phyloP scores from a whole-genome alignment of 2,888 invertebrate species.

The Drosophila cyrtoloma region DNA sequence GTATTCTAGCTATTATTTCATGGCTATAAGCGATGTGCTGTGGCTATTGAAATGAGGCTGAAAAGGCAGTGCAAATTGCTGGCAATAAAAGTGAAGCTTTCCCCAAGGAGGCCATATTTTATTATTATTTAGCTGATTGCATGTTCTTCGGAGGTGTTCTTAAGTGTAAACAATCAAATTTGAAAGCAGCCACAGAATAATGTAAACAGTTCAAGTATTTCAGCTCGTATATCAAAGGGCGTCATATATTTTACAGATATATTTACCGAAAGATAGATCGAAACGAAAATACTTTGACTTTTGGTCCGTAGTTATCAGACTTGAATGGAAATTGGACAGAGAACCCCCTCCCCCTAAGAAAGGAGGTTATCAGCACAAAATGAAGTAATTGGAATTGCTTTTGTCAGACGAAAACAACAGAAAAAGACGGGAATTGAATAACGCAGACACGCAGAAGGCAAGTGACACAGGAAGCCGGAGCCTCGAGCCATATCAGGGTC shows the following conservation, averaged over 20 bases:
- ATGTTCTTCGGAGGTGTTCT: background rate
- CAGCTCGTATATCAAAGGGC: background rate
- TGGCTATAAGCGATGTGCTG: background rate
- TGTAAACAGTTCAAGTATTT: background rate
- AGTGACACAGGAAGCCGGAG: conserved; percentile 15
- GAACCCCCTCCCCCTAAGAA: background rate
- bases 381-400: conserved; percentile 38
- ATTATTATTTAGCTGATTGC: background rate
- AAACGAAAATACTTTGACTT: too few relatives aligned
- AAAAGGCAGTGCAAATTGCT: background rate
- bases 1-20: background rate
- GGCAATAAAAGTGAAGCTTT: background rate
- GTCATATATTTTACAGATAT: background rate
- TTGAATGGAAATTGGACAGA: conserved; percentile 10
- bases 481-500: conserved; percentile 14
- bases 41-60: background rate
- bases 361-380: conserved; percentile 13
- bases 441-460: conserved; percentile 22
- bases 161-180: background rate
- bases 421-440: conserved; percentile 5
- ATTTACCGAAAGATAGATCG: background rate
- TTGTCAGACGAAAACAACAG: conserved; percentile 3
- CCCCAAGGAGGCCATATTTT: conserved; percentile 3
- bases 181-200: background rate
- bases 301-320: background rate